A percentile compares a stretch with the other conserved stretches of the same genome.
Conservation (phyloP, 1,140 invertebrate species). For the Drosophila gunungcola region DNA sequence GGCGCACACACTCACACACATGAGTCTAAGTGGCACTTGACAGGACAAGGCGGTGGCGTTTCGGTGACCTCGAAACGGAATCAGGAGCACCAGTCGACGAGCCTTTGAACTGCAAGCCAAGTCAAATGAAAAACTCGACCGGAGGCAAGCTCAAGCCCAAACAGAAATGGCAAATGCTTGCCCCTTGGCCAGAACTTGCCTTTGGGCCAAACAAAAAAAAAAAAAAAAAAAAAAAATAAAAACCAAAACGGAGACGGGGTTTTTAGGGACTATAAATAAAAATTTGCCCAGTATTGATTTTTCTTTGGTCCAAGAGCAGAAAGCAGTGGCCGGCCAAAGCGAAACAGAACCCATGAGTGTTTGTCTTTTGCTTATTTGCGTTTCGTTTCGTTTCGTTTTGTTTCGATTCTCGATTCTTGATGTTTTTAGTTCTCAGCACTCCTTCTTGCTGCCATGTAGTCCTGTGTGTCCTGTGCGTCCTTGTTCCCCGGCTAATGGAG, state of each 20-base stretch:
- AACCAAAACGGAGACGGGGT: conserved; percentile 1
- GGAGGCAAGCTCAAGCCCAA: conserved; percentile 48
- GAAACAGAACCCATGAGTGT: conserved; percentile 61
- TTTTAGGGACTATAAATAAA: conserved; percentile 72
- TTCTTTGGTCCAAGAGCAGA: conserved; percentile 40
- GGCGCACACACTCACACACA: conserved; percentile 20
- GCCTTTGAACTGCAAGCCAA: conserved; percentile 80
- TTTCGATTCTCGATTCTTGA: conserved; percentile 40
- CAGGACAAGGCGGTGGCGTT: conserved; percentile 55
- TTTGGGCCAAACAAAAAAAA: conserved; percentile 14
- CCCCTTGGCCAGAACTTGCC: conserved; percentile 32
- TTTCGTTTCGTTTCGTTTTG: conserved; percentile 48
- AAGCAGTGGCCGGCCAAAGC: conserved; percentile 28
- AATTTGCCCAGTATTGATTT: conserved; percentile 72
- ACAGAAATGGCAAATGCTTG: conserved; percentile 69
- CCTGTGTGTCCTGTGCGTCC: conserved; percentile 6
- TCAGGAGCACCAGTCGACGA: conserved; percentile 30
- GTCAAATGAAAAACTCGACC: conserved; percentile 73
- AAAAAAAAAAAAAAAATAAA: conserved; percentile 20
- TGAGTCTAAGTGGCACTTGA: conserved; percentile 61
- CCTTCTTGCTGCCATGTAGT: conserved; percentile 4
- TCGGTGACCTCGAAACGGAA: conserved; percentile 61
- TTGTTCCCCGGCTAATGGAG: conserved; percentile 58
- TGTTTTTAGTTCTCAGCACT: conserved; percentile 31
- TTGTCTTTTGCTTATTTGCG: conserved; percentile 73